These are phyloP conservation scores for Tipula unca DNA, from an alignment of 2,888 invertebrate genomes.

Conservation along the genomic window DNA sequence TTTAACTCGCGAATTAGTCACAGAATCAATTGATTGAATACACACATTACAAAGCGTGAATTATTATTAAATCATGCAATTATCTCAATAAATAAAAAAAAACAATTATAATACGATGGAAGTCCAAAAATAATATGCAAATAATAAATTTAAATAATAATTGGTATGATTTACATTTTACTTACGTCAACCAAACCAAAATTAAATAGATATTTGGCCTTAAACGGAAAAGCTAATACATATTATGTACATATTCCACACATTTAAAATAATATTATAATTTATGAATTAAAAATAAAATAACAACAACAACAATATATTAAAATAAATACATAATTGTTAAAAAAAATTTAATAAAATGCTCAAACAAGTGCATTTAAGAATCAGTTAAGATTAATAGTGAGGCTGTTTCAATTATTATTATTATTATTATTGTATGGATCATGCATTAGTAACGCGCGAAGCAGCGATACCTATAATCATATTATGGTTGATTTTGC, in stretches of 20 bases:
- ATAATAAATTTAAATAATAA: not conserved
- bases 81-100: not conserved
- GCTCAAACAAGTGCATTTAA: not conserved
- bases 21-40: not conserved
- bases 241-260: not conserved
- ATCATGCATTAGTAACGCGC: not conserved
- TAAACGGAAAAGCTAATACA: not conserved
- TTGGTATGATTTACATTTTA: not conserved
- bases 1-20: not conserved
- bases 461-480: not conserved
- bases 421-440: not conserved
- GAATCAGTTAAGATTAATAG: constrained; percentile 14
- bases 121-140: not conserved
- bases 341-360: not conserved
- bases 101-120: not conserved
- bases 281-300: not conserved
- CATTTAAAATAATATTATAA: not conserved
- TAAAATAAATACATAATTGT: not conserved
- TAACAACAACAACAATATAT: not conserved
- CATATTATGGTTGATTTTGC: not conserved
- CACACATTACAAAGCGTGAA: not conserved
- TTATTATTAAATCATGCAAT: not conserved
- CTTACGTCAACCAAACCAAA: not conserved
- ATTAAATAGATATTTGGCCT: not conserved
- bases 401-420: not conserved